A percentile compares a stretch with the other conserved stretches of the same genome.
Conservation (phyloP, 2,113 vertebrate species). For the Eulemur macaco region DNA sequence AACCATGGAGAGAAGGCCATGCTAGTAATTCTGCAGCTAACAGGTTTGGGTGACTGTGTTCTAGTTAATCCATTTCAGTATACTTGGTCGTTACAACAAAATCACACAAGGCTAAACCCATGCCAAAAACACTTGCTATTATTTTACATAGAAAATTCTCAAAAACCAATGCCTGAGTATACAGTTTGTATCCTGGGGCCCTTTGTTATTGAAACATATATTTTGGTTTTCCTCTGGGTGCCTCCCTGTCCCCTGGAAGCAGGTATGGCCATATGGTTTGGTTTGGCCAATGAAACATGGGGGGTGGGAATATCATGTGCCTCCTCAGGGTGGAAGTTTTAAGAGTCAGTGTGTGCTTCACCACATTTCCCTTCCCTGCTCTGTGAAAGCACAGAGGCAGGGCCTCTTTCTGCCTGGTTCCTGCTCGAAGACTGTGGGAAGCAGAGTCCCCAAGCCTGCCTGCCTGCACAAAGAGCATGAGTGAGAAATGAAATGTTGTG, state of each 20-base stretch:
- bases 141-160: background rate
- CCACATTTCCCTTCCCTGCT: background rate
- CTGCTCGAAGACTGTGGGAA: background rate
- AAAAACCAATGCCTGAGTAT: background rate
- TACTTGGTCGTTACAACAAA: background rate
- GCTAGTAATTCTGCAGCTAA: background rate
- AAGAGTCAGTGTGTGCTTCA: background rate
- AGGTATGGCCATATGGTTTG: background rate
- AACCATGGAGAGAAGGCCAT: background rate
- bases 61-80: background rate
- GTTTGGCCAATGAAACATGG: background rate
- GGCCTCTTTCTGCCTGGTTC: background rate
- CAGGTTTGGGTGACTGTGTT: background rate
- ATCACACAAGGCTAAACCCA: background rate
- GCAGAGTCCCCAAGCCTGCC: background rate
- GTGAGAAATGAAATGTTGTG: background rate
- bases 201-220: background rate
- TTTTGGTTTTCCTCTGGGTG: constrained; percentile 8
- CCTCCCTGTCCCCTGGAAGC: background rate
- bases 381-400: background rate
- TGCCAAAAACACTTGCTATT: background rate
- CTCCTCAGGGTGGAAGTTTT: background rate
- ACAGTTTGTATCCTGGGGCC: background rate
- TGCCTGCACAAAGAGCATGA: background rate
- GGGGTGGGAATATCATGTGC: background rate